Conservation (phyloP, 1,140 invertebrate species). For the Pantala flavescens region DNA sequence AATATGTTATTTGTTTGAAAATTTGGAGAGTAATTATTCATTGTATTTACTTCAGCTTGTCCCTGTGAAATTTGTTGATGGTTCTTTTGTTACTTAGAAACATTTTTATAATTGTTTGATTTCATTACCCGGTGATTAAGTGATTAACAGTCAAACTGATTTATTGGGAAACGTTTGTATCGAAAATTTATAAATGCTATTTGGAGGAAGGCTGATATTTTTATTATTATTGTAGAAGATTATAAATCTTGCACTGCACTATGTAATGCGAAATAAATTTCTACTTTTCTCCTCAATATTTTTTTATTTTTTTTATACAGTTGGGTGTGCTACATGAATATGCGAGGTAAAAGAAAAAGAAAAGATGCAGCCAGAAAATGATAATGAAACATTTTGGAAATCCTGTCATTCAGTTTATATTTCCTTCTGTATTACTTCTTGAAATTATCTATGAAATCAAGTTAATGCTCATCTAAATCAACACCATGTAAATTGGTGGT, state of each 20-base stretch:
- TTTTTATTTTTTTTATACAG: background rate
- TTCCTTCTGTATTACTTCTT: too few species aligned
- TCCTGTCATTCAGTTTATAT: too few species aligned
- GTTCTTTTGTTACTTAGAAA: conserved; percentile 5
- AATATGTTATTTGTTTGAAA: background rate
- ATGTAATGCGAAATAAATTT: conserved; percentile 8
- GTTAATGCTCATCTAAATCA: too few species aligned
- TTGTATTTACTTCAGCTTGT: background rate
- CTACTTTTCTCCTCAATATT: background rate
- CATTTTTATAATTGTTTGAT: conserved; percentile 11
- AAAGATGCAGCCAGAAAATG: too few species aligned
- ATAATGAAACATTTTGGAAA: too few species aligned
- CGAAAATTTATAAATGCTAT: conserved; percentile 1
- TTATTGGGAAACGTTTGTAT: background rate
- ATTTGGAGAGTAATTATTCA: conserved; percentile 6
- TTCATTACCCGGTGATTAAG: conserved; percentile 5
- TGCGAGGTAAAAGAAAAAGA: too few species aligned
- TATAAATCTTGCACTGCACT: conserved; percentile 9
- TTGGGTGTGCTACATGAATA: background rate
- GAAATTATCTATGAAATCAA: too few species aligned
- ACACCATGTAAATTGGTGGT: too few species aligned
- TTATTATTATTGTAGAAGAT: conserved; percentile 11
- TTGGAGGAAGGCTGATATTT: conserved; percentile 9
- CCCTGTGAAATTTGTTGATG: conserved; percentile 5
- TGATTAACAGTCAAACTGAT: conserved; percentile 10